Conservation (phyloP, 2,113 vertebrate species). For the Anolis carolinensis region DNA sequence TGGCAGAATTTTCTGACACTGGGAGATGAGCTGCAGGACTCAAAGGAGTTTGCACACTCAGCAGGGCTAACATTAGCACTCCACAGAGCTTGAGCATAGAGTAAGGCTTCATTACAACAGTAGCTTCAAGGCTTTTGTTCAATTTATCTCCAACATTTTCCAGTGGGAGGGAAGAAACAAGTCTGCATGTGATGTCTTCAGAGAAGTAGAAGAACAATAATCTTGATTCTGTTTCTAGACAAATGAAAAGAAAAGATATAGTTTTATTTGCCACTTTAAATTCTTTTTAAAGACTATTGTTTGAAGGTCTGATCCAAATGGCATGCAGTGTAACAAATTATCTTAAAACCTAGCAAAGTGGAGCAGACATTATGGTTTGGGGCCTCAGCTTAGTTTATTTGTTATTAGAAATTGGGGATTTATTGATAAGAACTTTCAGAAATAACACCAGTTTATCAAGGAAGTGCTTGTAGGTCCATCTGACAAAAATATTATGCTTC, state of each 20-base stretch:
- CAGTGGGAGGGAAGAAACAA: neutral
- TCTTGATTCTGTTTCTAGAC: neutral
- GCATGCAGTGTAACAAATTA: neutral
- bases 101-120: slow-evolving; percentile 17
- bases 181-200: neutral
- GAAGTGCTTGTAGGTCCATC: neutral
- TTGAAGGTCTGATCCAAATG: neutral
- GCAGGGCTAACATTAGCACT: slow-evolving; percentile 28
- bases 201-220: neutral
- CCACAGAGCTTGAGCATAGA: slow-evolving; percentile 29
- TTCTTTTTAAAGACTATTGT: neutral
- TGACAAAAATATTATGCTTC: neutral
- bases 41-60: slow-evolving; percentile 43
- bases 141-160: neutral
- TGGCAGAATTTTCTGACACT: slow-evolving; percentile 7
- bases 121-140: neutral
- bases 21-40: slow-evolving; percentile 21
- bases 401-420: neutral
- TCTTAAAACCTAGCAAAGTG: neutral
- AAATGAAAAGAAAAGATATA: neutral
- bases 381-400: neutral
- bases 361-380: neutral
- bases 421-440: neutral
- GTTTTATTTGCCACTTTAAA: neutral
- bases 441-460: neutral